Conservation (phyloP, 2,113 vertebrate species). For the Ursus arctos region DNA sequence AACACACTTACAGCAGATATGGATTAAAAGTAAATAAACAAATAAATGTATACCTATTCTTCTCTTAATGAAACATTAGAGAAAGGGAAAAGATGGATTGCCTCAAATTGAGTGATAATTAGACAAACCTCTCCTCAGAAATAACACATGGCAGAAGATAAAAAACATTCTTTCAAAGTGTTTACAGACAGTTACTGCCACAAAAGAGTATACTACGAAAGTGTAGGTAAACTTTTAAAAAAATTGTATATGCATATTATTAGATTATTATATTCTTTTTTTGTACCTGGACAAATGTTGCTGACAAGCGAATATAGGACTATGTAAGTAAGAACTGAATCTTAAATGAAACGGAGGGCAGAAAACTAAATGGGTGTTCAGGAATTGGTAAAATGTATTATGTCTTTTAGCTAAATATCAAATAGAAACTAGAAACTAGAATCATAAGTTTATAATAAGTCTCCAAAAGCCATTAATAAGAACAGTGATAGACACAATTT, state of each 20-base stretch:
- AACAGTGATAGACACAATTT: background rate
- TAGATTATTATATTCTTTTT: background rate
- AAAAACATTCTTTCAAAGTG: background rate
- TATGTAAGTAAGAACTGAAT: background rate
- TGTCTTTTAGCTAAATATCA: background rate
- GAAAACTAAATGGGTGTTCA: background rate
- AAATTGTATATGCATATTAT: background rate
- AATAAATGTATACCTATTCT: background rate
- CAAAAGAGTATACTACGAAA: background rate
- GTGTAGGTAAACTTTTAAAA: background rate
- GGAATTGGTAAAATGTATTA: background rate
- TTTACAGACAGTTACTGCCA: background rate
- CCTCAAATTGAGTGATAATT: background rate
- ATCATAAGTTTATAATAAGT: background rate
- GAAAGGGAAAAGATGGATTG: background rate
- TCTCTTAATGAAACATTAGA: background rate
- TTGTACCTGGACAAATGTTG: background rate
- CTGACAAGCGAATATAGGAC: background rate
- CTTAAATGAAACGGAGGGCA: background rate
- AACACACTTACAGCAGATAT: background rate
- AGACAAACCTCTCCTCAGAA: background rate
- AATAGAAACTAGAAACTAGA: background rate
- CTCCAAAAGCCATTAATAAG: background rate
- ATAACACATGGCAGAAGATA: background rate
- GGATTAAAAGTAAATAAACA: conserved; percentile 21